These are phyloP conservation scores for Lutjanus argentimaculatus DNA, from an alignment of 2,797 vertebrate species.

Conservation along the genomic window DNA sequence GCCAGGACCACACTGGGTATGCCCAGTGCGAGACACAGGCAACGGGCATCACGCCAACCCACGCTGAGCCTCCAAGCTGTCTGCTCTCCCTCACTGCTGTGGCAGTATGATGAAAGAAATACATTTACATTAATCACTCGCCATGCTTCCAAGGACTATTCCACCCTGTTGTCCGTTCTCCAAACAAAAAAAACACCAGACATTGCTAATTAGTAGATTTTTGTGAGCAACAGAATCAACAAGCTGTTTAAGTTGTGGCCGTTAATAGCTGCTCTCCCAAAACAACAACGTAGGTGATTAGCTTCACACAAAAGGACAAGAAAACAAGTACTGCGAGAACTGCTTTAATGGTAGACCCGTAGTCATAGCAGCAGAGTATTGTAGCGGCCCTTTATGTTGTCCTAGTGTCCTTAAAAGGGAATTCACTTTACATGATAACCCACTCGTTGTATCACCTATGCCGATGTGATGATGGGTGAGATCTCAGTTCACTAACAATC, in stretches of 20 bases:
- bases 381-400: neutral
- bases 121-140: constrained; percentile 57
- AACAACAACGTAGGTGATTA: constrained; percentile 10
- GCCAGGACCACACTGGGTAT: constrained; percentile 30
- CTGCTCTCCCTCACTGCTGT: constrained; percentile 27
- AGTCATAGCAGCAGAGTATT: neutral
- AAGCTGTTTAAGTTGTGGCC: constrained; percentile 12
- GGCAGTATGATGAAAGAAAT: constrained; percentile 63
- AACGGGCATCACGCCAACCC: constrained; percentile 32
- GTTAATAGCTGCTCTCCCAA: neutral
- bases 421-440: too few species aligned
- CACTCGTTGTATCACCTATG: too few species aligned
- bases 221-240: constrained; percentile 10
- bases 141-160: constrained; percentile 38
- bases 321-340: neutral
- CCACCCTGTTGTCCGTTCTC: constrained; percentile 44
- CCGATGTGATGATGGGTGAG: too few species aligned
- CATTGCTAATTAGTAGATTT: constrained; percentile 30
- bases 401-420: neutral
- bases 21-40: constrained; percentile 38
- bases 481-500: too few species aligned
- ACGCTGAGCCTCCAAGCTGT: constrained; percentile 51
- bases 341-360: neutral
- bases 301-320: neutral
- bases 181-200: constrained; percentile 9